phyloP scores from a whole-genome alignment of 1,140 invertebrate species.

The Rhynchophorus ferrugineus region DNA sequence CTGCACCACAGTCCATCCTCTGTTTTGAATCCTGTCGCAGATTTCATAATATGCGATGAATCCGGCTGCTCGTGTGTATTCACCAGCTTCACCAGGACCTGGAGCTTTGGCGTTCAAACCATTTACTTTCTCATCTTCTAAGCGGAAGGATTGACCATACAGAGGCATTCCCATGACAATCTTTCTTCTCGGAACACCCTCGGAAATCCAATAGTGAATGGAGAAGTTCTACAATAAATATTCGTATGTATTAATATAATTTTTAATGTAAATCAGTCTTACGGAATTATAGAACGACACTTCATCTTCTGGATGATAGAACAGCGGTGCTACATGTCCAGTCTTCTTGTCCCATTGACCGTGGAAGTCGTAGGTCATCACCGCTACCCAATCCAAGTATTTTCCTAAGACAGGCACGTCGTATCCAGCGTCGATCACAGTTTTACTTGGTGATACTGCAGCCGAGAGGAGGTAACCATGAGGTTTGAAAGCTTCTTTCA shows the following conservation, averaged over 20 bases:
- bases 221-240: constrained; percentile 65
- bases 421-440: constrained; percentile 77
- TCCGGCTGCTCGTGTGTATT: constrained; percentile 74
- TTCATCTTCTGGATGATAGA: constrained; percentile 69
- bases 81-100: constrained; percentile 66
- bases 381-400: constrained; percentile 75
- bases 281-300: constrained; percentile 62
- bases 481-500: constrained; percentile 65
- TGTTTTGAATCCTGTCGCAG: constrained; percentile 66
- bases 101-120: constrained; percentile 67
- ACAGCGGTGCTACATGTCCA: constrained; percentile 75
- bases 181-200: constrained; percentile 71
- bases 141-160: constrained; percentile 81
- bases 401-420: constrained; percentile 65
- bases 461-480: constrained; percentile 68
- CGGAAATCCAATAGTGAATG: constrained; percentile 80
- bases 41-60: constrained; percentile 89
- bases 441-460: constrained; percentile 82
- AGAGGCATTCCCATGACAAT: constrained; percentile 83
- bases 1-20: constrained; percentile 71
- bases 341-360: constrained; percentile 80
- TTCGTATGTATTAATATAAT: neutral
- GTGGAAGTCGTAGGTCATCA: constrained; percentile 84
- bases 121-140: constrained; percentile 50
- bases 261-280: constrained; percentile 27